Conservation (phyloP, 2,113 vertebrate genomes). For the Pteruthius melanotis region DNA sequence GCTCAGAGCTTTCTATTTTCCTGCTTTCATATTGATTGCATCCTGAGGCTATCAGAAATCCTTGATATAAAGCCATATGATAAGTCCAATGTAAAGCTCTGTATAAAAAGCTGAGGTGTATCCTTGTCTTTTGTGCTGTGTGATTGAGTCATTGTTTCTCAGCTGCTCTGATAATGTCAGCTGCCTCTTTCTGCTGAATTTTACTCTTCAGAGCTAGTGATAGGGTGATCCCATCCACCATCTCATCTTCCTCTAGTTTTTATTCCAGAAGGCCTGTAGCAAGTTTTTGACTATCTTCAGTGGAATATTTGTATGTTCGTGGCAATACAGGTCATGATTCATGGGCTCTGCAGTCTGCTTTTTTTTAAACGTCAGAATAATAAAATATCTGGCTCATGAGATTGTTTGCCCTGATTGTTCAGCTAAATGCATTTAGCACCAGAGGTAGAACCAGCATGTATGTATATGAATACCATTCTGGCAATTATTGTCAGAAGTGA, state of each 20-base stretch:
- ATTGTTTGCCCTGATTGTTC: conserved; percentile 51
- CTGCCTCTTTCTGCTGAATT: conserved; percentile 17
- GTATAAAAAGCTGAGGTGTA: neutral
- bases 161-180: neutral
- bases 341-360: conserved; percentile 22
- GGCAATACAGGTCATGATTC: conserved; percentile 57
- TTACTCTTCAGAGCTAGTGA: neutral
- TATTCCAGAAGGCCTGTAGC: conserved; percentile 7
- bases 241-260: neutral
- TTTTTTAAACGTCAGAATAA: conserved; percentile 60
- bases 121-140: neutral
- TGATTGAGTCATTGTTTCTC: neutral
- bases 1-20: conserved; percentile 9
- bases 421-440: conserved; percentile 58
- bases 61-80: neutral
- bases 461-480: conserved; percentile 41
- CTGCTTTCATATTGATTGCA: conserved; percentile 6
- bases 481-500: conserved; percentile 69
- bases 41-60: conserved; percentile 15
- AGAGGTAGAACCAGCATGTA: conserved; percentile 30
- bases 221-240: neutral
- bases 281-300: conserved; percentile 41
- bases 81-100: neutral
- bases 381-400: conserved; percentile 24
- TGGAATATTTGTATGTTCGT: conserved; percentile 40